Evolutionary conservation across 2,888 invertebrate genomes (phyloP).

Genomic region (Xylocampa areola): DNA sequence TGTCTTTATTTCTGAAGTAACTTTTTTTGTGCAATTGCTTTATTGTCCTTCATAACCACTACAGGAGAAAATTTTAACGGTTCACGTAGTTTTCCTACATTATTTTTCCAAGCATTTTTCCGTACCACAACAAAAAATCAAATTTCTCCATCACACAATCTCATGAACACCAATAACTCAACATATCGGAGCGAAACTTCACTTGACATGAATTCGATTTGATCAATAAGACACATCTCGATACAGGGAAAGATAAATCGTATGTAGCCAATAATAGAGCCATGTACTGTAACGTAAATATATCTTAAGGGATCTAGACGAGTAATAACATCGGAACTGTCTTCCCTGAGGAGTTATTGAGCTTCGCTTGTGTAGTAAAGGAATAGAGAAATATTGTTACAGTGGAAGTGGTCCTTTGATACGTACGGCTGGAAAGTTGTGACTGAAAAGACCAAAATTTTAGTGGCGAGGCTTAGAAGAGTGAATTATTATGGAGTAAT

Average conservation of each 20-base stretch:
- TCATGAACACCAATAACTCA: constrained; percentile 30
- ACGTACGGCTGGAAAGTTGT: no score
- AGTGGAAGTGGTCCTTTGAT: constrained; percentile 1
- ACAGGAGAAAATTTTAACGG: no score
- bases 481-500: no score
- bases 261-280: constrained; percentile 35
- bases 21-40: no score
- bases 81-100: no score
- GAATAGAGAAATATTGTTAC: constrained; percentile 13
- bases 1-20: no score
- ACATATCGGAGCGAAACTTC: constrained; percentile 7
- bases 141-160: constrained; percentile 9
- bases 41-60: no score
- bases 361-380: background rate
- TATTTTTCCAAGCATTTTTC: no score
- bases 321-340: constrained; percentile 43
- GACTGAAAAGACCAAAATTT: no score
- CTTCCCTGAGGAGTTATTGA: constrained; percentile 29
- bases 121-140: constrained; percentile 3
- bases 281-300: constrained; percentile 22
- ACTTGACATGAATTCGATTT: constrained; percentile 56
- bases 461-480: no score
- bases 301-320: constrained; percentile 30
- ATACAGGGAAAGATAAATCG: constrained; percentile 48
- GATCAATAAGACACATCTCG: constrained; percentile 35